Evolutionary conservation across 2,888 invertebrate species (phyloP).

Genomic region (Onchidella celtica): DNA sequence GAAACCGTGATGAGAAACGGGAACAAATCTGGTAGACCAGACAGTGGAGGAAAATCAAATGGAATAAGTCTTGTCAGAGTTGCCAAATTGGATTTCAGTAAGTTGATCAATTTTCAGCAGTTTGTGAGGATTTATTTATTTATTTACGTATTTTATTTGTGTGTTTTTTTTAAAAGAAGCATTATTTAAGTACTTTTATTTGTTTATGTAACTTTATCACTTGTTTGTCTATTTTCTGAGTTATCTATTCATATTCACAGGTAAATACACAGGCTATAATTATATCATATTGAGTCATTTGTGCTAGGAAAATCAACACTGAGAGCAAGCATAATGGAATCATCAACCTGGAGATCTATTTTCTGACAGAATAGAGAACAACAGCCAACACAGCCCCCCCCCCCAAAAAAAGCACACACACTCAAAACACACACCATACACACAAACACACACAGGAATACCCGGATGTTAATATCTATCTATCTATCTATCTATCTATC

Average conservation of each 20-base stretch:
- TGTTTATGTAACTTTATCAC: neutral
- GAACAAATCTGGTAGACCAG: neutral
- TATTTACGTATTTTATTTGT: neutral
- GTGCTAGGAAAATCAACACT: too few relatives aligned
- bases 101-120: neutral
- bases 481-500: too few relatives aligned
- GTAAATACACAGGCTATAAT: too few relatives aligned
- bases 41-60: neutral
- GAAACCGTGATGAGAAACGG: neutral
- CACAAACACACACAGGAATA: too few relatives aligned
- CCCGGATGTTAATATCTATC: too few relatives aligned
- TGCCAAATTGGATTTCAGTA: conserved; percentile 18
- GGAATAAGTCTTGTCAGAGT: neutral
- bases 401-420: too few relatives aligned
- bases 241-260: neutral
- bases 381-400: too few relatives aligned
- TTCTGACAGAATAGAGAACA: too few relatives aligned
- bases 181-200: neutral
- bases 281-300: too few relatives aligned
- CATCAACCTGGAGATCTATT: too few relatives aligned
- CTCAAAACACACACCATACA: too few relatives aligned
- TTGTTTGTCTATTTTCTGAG: neutral
- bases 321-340: too few relatives aligned
- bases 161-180: neutral
- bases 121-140: neutral